Percentiles rank a stretch among this genome's conserved stretches.
Evolutionary conservation across 2,797 vertebrate species (phyloP).

Genomic region (Thaleichthys pacificus): DNA sequence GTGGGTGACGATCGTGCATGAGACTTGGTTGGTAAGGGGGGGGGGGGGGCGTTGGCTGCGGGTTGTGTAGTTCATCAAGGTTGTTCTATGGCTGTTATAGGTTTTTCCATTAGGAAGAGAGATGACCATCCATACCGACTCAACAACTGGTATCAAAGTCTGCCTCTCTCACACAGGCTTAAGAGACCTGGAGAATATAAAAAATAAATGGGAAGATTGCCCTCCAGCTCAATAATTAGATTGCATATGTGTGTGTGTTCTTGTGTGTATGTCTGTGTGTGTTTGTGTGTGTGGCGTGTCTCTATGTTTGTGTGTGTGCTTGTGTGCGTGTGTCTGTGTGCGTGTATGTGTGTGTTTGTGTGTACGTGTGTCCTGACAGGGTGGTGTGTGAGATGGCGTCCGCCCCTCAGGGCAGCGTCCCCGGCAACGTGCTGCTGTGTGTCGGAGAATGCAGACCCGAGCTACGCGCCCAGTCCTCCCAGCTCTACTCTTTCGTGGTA

Average conservation of each 20-base stretch:
- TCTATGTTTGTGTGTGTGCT: constrained; percentile 16
- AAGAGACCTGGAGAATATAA: constrained; percentile 30
- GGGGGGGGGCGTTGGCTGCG: constrained; percentile 52
- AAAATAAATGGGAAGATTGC: constrained; percentile 11
- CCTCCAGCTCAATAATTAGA: background rate
- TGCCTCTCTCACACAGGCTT: constrained; percentile 58
- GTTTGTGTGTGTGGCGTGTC: background rate
- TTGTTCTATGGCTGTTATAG: constrained; percentile 70
- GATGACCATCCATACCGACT: constrained; percentile 67
- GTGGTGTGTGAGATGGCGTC: constrained; percentile 94
- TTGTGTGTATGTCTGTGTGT: constrained; percentile 12
- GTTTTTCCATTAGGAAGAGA: constrained; percentile 75
- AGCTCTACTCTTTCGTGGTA: constrained; percentile 92
- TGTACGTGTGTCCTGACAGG: constrained; percentile 68
- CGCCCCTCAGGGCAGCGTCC: constrained; percentile 73
- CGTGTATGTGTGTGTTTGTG: constrained; percentile 12
- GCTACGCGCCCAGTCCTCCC: constrained; percentile 85
- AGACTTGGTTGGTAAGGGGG: constrained; percentile 32
- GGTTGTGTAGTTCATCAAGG: constrained; percentile 67
- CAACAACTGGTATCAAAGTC: constrained; percentile 69
- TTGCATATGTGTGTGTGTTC: constrained; percentile 12
- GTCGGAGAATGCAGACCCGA: constrained; percentile 92
- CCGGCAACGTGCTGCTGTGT: constrained; percentile 89
- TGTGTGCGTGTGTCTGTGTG: constrained; percentile 19
- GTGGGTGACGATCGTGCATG: constrained; percentile 62